Evolutionary conservation across 2,888 invertebrate species (phyloP).

Genomic region (Stramonita haemastoma): DNA sequence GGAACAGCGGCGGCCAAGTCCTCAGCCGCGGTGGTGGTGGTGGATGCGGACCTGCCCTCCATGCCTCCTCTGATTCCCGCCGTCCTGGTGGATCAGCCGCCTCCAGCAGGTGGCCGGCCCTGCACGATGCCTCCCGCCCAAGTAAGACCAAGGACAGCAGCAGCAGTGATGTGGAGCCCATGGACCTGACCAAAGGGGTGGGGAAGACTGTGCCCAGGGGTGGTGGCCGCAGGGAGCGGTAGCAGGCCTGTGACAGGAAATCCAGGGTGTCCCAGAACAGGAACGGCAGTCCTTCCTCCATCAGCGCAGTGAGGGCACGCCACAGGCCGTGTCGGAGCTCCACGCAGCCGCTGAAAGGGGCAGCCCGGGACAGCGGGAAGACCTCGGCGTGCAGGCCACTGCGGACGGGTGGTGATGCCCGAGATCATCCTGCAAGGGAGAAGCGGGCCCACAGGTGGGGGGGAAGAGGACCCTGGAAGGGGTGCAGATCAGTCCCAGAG

Average conservation of each 20-base stretch:
- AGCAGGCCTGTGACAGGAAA: not conserved
- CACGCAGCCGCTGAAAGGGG: not conserved
- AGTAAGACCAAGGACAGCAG: not conserved
- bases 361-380: not conserved
- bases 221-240: not conserved
- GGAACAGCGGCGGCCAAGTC: not conserved
- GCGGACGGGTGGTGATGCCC: not conserved
- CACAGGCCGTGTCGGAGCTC: not conserved
- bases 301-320: not conserved
- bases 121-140: not conserved
- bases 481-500: not conserved
- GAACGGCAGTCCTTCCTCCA: not conserved
- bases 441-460: not conserved
- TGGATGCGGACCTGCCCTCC: not conserved
- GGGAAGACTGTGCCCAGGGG: not conserved
- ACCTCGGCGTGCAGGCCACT: not conserved
- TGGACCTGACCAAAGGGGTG: slow-evolving; percentile 21
- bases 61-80: slow-evolving; percentile 33
- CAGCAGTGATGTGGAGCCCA: not conserved
- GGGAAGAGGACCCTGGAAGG: not conserved
- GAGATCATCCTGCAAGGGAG: not conserved
- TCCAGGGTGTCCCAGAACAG: not conserved
- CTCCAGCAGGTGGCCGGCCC: not conserved
- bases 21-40: not conserved
- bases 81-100: not conserved